Base-by-base conservation (phyloP, 2,113 vertebrate genomes). In the Lagopus leucura region DNA sequence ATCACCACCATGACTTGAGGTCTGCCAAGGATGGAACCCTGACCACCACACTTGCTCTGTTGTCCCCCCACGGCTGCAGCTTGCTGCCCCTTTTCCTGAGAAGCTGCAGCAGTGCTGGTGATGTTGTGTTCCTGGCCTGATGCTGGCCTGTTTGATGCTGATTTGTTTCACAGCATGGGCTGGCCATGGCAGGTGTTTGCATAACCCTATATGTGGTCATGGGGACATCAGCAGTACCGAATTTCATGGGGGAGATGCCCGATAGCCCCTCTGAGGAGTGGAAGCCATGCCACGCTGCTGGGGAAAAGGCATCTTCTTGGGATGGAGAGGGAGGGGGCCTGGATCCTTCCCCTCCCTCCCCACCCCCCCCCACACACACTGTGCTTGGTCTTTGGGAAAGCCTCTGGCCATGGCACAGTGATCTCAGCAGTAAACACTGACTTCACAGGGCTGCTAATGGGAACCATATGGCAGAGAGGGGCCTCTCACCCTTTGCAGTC, bases 391-490 rank as follows among this genome's bases (percentile, higher is more conserved):
- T 88, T 69, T 40, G 78, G 91, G 86, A 79, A 69, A 89, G 77
- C 58, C 69, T 87, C 78, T 45, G 6, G 86, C 70, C 0, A 0
- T 1, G 54, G 71, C 28, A 2, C 45, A 21, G 82, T 0, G 78
- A 93, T 91, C 84, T 86, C 84, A 58, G 91, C 84, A 42, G 78
- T 24, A 34, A 91, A 87, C 54, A 70, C 3, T 10, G 48, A 34
- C 81, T 84, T 85, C 78, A 22, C 40, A 4, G 84, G 54, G 84
- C 81, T 52, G 55, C 84, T 96, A 4, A 95, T 89, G 89, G 95
- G 89, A 96, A 69, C 82, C 96, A 95, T 6, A 50, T 92, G 96
- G 78, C 30, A 16, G 75, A 42, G 19, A 89, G 92, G 89, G 95
- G 92, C 96, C 94, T 54, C 92, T 75, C 6, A 3, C 67, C 88